Conservation (phyloP, 2,797 vertebrate species). For the Neopelma chrysocephalum region DNA sequence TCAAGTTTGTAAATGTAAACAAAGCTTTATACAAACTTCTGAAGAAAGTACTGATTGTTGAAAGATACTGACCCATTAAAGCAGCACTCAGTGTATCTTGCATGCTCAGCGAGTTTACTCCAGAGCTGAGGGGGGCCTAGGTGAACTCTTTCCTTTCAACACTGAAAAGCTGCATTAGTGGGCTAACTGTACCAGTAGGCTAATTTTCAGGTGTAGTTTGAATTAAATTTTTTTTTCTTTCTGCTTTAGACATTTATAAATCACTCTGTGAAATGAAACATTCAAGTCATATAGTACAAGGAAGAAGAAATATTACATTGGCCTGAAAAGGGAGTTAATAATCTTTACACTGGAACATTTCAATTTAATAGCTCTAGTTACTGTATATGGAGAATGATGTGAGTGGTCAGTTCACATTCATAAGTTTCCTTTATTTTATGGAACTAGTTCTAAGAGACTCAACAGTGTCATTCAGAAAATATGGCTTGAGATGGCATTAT, state of each 20-base stretch:
- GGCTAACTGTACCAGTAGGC: background rate
- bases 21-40: slow-evolving; percentile 17
- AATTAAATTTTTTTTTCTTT: background rate
- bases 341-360: background rate
- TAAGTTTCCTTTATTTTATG: background rate
- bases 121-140: background rate
- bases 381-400: background rate
- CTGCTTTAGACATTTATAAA: background rate
- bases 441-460: background rate
- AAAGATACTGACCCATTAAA: background rate
- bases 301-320: background rate
- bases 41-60: slow-evolving; percentile 20
- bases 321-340: background rate
- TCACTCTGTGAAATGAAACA: background rate
- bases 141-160: background rate
- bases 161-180: background rate
- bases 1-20: slow-evolving; percentile 52
- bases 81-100: background rate
- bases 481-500: background rate
- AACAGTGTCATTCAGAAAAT: background rate
- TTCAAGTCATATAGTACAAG: background rate
- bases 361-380: background rate
- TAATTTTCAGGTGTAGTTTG: background rate
- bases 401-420: background rate
- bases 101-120: background rate